Evolutionary conservation across 2,113 vertebrate species (phyloP), one percentile per base, ranked within the genome.

Genomic region (Chamaea fasciata): DNA sequence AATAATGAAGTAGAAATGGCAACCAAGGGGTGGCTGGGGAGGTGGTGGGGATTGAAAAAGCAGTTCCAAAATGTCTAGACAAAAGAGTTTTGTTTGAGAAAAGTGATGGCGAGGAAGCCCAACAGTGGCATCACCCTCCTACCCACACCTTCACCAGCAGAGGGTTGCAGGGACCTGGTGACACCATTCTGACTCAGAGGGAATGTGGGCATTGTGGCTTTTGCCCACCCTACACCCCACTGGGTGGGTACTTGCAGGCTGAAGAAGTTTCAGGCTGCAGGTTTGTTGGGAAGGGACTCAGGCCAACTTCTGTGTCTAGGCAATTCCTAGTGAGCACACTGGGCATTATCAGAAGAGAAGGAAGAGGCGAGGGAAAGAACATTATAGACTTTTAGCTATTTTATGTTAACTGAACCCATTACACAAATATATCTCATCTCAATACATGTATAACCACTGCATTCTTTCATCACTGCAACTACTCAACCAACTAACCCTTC

Each of bases 281-380:
- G n/a, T 67, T 74, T 18, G 23, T 53, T 74, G 59, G 55, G 70
- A 62, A 28, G 15, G 13, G 11, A 33, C 59, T 57, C 44, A 31
- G 81, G 56, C 23, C 31, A 49, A 23, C 33, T 50, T 60, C n/a
- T 35, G 16, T 20, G n/a, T 49, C 42, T 42, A 11, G 42, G 41
- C 28, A 79, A 42, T 42, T 64, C 63, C 63, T 67, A 11, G 15
- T 17, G 28, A 11, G 3, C 19, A 5, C 23, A 39, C 5, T 31
- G 39, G 71, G 31, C 13, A 7, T 49, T 63, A 47, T 11, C n/a
- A 71, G 41, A 65, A 59, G 33, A 47, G 44, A 67, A 75, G 15
- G 41, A 24, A 17, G n/a, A 21, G 16, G 3, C 0, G 0, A 13
- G 21, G 3, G 1, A 17, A 64, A 53, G 30, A 77, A 42, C 7